phyloP scores from a whole-genome alignment of 2,113 vertebrate genomes.

The Hippocampus guttulatus region DNA sequence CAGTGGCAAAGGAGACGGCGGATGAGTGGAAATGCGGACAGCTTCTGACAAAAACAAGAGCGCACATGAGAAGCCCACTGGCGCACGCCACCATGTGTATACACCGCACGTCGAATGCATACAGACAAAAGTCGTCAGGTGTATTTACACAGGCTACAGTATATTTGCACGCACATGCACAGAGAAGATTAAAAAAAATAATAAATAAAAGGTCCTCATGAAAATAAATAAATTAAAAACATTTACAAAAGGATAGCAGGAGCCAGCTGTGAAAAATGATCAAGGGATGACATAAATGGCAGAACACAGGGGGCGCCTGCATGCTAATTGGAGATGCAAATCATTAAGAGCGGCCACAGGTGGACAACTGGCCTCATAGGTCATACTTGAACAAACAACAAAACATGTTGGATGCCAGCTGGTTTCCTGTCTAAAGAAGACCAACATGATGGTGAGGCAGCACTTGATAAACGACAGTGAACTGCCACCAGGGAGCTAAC shows the following conservation, averaged over 20 bases:
- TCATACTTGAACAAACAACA: too few relatives aligned
- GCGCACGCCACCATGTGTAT: neutral
- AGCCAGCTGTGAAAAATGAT: conserved; percentile 64
- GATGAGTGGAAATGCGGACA: conserved; percentile 46
- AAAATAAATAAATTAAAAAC: neutral
- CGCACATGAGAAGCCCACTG: neutral
- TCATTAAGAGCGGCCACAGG: conserved; percentile 35
- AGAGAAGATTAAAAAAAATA: conserved; percentile 58
- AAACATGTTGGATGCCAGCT: too few relatives aligned
- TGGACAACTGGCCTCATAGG: too few relatives aligned
- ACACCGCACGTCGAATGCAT: conserved; percentile 13
- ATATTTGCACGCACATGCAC: conserved; percentile 32
- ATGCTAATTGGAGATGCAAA: conserved; percentile 57
- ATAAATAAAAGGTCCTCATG: conserved; percentile 24
- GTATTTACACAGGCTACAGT: conserved; percentile 51
- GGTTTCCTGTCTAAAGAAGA: too few relatives aligned
- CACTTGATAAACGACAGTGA: too few relatives aligned
- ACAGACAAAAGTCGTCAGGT: conserved; percentile 35
- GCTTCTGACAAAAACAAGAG: conserved; percentile 34
- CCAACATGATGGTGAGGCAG: too few relatives aligned
- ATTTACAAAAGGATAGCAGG: conserved; percentile 67
- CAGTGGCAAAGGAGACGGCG: conserved; percentile 42
- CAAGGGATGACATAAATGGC: conserved; percentile 68
- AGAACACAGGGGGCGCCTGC: conserved; percentile 55
- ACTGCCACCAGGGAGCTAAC: too few relatives aligned